Evolutionary conservation across 2,113 vertebrate species (phyloP).

Genomic region (Copsychus sechellarum): DNA sequence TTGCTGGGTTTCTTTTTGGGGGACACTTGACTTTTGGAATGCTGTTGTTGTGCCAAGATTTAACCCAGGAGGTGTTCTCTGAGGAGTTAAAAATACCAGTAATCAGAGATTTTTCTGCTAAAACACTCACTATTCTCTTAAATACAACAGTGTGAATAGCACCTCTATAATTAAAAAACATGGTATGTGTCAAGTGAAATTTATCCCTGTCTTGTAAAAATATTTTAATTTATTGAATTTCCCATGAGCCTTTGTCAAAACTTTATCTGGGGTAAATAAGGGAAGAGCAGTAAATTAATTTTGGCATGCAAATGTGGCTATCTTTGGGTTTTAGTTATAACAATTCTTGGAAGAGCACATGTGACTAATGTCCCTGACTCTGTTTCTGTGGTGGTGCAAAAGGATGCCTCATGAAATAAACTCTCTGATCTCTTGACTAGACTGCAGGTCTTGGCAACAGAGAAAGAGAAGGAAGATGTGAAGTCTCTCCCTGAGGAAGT

Average conservation of each 20-base stretch:
- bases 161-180: slow-evolving; percentile 66
- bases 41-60: slow-evolving; percentile 38
- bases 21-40: slow-evolving; percentile 5
- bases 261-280: slow-evolving; percentile 46
- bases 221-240: slow-evolving; percentile 66
- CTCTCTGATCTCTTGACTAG: background rate
- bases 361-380: background rate
- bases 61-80: background rate
- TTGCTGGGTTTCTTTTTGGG: slow-evolving; percentile 6
- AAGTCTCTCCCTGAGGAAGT: background rate
- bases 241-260: slow-evolving; percentile 59
- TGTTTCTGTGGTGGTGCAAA: slow-evolving; percentile 18
- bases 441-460: background rate
- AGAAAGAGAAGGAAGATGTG: background rate
- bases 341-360: slow-evolving; percentile 15
- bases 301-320: slow-evolving; percentile 2
- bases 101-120: slow-evolving; percentile 60
- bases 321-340: slow-evolving; percentile 39
- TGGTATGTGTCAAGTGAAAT: slow-evolving; percentile 51
- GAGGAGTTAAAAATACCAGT: slow-evolving; percentile 30
- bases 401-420: background rate
- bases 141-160: slow-evolving; percentile 28
- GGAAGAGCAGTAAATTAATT: slow-evolving; percentile 21
- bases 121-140: slow-evolving; percentile 41
- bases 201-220: slow-evolving; percentile 61